Percentiles rank a stretch among this genome's conserved stretches.
These are phyloP conservation scores for Sanderia malayensis DNA, from an alignment of 30 jellyfish, hydroid and myxozoan species.

Conservation along the genomic window DNA sequence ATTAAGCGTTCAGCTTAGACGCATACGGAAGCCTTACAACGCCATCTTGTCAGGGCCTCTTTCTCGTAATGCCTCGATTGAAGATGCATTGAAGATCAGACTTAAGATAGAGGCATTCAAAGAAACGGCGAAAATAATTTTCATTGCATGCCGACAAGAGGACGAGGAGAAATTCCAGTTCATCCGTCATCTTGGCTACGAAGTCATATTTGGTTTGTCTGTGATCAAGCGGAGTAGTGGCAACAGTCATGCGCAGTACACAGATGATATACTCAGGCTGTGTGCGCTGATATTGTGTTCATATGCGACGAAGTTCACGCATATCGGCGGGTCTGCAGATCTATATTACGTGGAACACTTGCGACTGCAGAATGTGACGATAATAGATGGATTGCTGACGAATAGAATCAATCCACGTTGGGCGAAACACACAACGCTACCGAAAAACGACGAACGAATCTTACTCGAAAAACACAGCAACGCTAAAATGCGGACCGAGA, in stretches of 20 bases:
- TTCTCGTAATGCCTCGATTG: conserved; percentile 11
- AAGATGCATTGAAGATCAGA: conserved; percentile 17
- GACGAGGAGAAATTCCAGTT: conserved; percentile 33
- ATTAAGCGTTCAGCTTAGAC: conserved; percentile 27
- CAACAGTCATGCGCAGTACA: neutral
- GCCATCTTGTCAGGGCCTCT: conserved; percentile 79
- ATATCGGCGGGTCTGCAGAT: conserved; percentile 56
- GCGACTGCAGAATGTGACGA: conserved; percentile 79
- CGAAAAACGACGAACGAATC: conserved; percentile 61
- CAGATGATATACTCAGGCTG: conserved; percentile 31
- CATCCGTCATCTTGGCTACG: conserved; percentile 53
- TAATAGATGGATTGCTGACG: conserved; percentile 76
- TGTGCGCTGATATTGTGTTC: conserved; percentile 74
- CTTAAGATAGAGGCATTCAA: conserved; percentile 12
- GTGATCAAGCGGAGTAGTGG: conserved; percentile 1
- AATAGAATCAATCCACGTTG: conserved; percentile 76
- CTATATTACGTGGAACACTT: conserved; percentile 78
- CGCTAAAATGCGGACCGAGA: neutral
- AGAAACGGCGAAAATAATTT: conserved; percentile 28
- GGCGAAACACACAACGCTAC: conserved; percentile 84
- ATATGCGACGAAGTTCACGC: conserved; percentile 63
- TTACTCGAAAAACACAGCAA: conserved; percentile 23
- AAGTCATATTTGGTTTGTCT: conserved; percentile 34
- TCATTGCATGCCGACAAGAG: conserved; percentile 38
- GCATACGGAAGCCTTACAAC: conserved; percentile 51